These are phyloP conservation scores for Albula goreensis DNA, from an alignment of 2,113 vertebrate species.

Conservation along the genomic window DNA sequence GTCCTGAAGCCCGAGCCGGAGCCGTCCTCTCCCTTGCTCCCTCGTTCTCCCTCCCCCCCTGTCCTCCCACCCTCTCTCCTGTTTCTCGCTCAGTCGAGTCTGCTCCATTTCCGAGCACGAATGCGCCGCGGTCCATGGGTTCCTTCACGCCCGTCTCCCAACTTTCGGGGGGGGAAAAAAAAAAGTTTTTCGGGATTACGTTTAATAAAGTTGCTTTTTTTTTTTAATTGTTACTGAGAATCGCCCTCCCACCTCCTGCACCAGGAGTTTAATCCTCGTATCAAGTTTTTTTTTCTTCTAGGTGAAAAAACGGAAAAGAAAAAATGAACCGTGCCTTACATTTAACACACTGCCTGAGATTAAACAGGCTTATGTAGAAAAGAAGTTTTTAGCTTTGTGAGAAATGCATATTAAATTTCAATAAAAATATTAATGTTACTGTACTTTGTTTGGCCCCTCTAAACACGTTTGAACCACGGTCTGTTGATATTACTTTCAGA, in stretches of 20 bases:
- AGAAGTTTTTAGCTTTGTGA: neutral
- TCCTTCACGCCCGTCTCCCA: neutral
- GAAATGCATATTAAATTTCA: slow-evolving; percentile 12
- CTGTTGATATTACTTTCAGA: neutral
- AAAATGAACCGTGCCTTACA: neutral
- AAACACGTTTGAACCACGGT: neutral
- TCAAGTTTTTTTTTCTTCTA: neutral
- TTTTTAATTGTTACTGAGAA: neutral
- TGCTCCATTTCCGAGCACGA: neutral
- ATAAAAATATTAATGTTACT: neutral
- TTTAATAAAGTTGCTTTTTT: neutral
- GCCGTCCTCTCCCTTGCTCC: neutral
- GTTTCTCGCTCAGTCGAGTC: neutral
- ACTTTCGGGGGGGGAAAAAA: neutral
- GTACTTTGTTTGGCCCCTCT: neutral
- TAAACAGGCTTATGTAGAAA: slow-evolving; percentile 8
- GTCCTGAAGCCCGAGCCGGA: neutral
- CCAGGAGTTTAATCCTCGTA: slow-evolving; percentile 5
- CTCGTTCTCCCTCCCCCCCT: neutral
- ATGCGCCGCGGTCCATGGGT: neutral
- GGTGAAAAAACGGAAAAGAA: neutral
- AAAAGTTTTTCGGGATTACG: neutral
- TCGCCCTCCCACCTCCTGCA: neutral
- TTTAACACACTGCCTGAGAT: slow-evolving; percentile 12
- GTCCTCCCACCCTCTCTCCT: neutral